Evolutionary conservation across 2,797 vertebrate genomes (phyloP).

Genomic region (Enteromius anoplus): DNA sequence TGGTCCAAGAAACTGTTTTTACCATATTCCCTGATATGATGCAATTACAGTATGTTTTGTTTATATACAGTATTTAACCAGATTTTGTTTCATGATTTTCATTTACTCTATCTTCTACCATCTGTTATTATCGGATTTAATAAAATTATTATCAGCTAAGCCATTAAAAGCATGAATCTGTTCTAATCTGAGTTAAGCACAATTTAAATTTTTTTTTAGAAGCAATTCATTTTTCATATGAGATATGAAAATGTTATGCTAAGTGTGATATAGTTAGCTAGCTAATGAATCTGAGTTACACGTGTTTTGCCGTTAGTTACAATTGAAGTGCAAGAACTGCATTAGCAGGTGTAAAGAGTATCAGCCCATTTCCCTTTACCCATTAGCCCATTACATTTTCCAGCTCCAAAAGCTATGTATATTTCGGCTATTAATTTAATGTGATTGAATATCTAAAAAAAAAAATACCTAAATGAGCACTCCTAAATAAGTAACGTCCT

Average conservation of each 20-base stretch:
- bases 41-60: background rate
- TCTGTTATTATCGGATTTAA: background rate
- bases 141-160: conserved; percentile 6
- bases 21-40: background rate
- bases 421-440: background rate
- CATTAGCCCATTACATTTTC: background rate
- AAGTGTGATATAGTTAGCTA: conserved; percentile 13
- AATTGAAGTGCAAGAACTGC: background rate
- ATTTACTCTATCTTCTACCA: background rate
- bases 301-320: conserved; percentile 9
- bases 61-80: background rate
- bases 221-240: background rate
- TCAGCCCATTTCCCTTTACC: background rate
- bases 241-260: conserved; percentile 15
- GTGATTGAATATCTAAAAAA: background rate
- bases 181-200: background rate
- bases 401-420: background rate
- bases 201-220: conserved; percentile 26
- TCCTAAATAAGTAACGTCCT: background rate
- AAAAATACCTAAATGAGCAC: background rate
- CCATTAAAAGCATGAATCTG: background rate
- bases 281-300: background rate
- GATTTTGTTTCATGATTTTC: background rate
- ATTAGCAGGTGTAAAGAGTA: conserved; percentile 7
- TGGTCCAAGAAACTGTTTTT: background rate